A percentile compares a stretch with the other conserved stretches of the same genome.
These are phyloP conservation scores for Otocyon megalotis DNA, from an alignment of 2,113 vertebrate species.

Conservation along the genomic window DNA sequence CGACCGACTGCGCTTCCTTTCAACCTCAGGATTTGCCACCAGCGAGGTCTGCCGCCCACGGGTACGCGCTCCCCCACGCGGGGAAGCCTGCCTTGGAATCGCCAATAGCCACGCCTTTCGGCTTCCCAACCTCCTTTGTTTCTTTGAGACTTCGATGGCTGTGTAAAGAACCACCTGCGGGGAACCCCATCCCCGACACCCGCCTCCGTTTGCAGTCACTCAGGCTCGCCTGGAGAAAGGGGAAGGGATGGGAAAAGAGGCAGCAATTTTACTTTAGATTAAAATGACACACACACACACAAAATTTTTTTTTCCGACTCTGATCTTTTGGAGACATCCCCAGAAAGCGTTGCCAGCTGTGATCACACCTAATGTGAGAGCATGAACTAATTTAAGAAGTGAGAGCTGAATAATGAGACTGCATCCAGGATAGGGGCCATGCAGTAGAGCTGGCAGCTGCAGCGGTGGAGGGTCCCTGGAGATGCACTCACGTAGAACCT, in stretches of 20 bases:
- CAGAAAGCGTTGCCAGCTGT: constrained; percentile 50
- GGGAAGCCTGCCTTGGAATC: background rate
- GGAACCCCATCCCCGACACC: background rate
- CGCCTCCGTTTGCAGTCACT: background rate
- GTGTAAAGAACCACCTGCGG: background rate
- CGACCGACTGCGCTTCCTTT: background rate
- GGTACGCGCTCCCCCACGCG: rapidly evolving
- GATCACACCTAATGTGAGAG: constrained; percentile 41
- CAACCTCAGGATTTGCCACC: rapidly evolving
- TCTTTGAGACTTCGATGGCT: background rate
- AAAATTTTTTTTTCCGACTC: constrained; percentile 27
- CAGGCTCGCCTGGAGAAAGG: background rate
- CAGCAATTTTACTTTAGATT: constrained; percentile 19
- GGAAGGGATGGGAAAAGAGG: background rate
- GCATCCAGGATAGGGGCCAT: rapidly evolving
- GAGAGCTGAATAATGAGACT: background rate
- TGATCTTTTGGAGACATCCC: constrained; percentile 52
- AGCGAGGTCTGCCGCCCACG: background rate
- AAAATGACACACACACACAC: background rate
- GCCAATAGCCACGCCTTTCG: background rate
- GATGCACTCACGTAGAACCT: background rate
- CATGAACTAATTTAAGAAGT: constrained; percentile 42
- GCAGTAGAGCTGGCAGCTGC: background rate
- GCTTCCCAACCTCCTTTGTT: constrained; percentile 43
- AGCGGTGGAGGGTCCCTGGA: background rate